Percentiles rank a stretch among this genome's conserved stretches.
phyloP scores from a whole-genome alignment of 2,888 invertebrate species.

The Serrognathus titanus region DNA sequence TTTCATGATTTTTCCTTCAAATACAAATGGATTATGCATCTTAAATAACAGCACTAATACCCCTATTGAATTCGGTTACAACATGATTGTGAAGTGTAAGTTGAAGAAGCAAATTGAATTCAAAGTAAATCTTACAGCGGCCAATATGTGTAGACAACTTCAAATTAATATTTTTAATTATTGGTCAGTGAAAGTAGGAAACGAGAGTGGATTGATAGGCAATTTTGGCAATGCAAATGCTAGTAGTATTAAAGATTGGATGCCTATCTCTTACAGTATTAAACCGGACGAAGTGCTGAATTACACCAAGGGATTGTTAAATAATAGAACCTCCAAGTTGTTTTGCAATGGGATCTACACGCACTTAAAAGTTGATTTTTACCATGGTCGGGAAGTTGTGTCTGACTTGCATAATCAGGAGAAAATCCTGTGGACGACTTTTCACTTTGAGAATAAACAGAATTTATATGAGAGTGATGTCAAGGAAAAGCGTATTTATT shows the following conservation, averaged over 20 bases:
- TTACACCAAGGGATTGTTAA: constrained; percentile 36
- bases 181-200: constrained; percentile 30
- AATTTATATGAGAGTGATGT: constrained; percentile 11
- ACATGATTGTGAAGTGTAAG: constrained; percentile 51
- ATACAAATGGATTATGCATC: constrained; percentile 49
- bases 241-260: constrained; percentile 49
- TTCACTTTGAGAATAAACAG: constrained; percentile 26
- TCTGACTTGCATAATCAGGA: constrained; percentile 38
- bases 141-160: constrained; percentile 35
- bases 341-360: constrained; percentile 44
- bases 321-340: constrained; percentile 35
- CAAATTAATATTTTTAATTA: constrained; percentile 38
- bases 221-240: constrained; percentile 52
- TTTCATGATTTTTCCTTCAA: constrained; percentile 46
- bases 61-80: constrained; percentile 51
- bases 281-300: constrained; percentile 38
- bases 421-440: constrained; percentile 39
- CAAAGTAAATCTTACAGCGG: constrained; percentile 28
- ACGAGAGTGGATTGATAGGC: constrained; percentile 41
- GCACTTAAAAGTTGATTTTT: constrained; percentile 44
- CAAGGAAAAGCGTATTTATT: constrained; percentile 16
- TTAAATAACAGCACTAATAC: constrained; percentile 43
- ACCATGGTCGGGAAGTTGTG: constrained; percentile 49
- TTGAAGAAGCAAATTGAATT: constrained; percentile 24
- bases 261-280: constrained; percentile 44